A percentile compares a stretch with the other conserved stretches of the same genome.
phyloP scores from a whole-genome alignment of 2,797 vertebrate genomes.

The Myotis daubentonii region DNA sequence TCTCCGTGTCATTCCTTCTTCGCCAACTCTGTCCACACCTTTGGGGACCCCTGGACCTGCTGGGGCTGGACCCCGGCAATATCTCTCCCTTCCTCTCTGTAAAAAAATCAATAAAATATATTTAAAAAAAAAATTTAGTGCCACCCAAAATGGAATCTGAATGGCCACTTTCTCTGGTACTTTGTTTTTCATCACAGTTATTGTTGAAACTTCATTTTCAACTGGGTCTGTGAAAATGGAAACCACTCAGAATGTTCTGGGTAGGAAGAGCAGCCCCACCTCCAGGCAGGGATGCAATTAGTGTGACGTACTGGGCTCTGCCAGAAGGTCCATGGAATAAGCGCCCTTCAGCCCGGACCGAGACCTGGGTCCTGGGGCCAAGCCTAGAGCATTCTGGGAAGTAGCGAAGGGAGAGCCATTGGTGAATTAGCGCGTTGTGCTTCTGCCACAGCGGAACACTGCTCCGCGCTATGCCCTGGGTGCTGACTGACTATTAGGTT shows the following conservation, averaged over 20 bases:
- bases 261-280: background rate
- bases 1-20: too few relatives aligned
- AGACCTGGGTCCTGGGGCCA: background rate
- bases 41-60: too few relatives aligned
- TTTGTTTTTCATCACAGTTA: conserved; percentile 6
- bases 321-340: background rate
- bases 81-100: too few relatives aligned
- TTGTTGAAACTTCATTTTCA: conserved; percentile 13
- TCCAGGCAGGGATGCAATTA: background rate
- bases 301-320: background rate
- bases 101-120: too few relatives aligned
- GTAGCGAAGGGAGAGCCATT: background rate
- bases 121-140: background rate
- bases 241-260: background rate
- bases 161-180: background rate
- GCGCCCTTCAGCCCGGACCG: background rate
- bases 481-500: background rate
- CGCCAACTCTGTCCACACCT: too few relatives aligned
- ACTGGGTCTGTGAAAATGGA: background rate
- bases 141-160: background rate
- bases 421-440: background rate
- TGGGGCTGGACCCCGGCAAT: too few relatives aligned
- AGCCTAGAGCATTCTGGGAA: background rate
- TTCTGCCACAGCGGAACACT: background rate
- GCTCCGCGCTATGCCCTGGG: background rate